Evolutionary conservation across 2,888 invertebrate species (phyloP).

Genomic region (Caenorhabditis parvicauda): DNA sequence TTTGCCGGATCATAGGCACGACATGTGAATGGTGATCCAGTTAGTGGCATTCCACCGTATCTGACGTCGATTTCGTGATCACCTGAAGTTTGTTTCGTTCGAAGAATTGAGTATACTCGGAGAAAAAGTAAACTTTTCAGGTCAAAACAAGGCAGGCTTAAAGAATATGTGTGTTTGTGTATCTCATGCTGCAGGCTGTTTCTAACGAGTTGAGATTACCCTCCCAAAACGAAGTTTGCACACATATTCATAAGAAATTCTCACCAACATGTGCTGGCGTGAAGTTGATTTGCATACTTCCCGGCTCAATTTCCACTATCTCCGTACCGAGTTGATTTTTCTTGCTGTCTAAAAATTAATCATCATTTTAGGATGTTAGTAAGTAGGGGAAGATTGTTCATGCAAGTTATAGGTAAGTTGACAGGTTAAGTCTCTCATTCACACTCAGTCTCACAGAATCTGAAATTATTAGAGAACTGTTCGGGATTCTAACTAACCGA

Average conservation of each 20-base stretch:
- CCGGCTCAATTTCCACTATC: conserved; percentile 48
- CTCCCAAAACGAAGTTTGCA: background rate
- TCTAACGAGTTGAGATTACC: background rate
- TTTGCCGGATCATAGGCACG: conserved; percentile 85
- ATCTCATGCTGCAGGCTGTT: too few species aligned
- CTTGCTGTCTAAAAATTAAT: conserved; percentile 39
- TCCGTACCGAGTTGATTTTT: conserved; percentile 44
- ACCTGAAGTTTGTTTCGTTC: conserved; percentile 70
- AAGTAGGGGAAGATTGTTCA: too few species aligned
- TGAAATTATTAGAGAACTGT: conserved; percentile 6
- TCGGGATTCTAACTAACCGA: conserved; percentile 32
- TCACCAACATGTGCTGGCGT: conserved; percentile 78
- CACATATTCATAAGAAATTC: too few species aligned
- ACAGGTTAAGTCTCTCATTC: too few species aligned
- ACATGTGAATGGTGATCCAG: conserved; percentile 89
- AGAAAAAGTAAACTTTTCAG: background rate
- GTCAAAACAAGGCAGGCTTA: background rate
- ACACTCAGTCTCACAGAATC: conserved; percentile 5
- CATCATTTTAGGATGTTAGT: too few species aligned
- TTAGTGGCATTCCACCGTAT: conserved; percentile 68
- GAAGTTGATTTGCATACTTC: conserved; percentile 73
- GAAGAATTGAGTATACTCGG: conserved; percentile 4
- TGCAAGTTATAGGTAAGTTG: too few species aligned
- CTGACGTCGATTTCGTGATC: conserved; percentile 69
- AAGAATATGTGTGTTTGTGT: background rate